Conservation (phyloP, 2,797 vertebrate genomes). For the Halcyon leucocephala region DNA sequence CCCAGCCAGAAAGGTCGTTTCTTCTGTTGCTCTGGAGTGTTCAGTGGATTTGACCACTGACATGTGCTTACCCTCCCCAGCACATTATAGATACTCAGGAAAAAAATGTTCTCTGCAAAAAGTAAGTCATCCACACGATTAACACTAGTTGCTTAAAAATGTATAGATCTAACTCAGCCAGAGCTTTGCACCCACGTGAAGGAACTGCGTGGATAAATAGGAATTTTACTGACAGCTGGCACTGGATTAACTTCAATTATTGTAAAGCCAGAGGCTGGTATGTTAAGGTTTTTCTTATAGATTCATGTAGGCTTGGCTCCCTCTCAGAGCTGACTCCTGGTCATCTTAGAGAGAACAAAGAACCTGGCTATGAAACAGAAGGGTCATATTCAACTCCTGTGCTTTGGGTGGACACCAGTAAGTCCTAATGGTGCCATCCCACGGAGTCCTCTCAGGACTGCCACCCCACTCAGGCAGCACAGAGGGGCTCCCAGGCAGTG, state of each 20-base stretch:
- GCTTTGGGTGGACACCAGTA: background rate
- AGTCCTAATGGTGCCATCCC: background rate
- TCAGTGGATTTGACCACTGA: background rate
- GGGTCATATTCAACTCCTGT: background rate
- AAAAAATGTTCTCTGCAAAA: background rate
- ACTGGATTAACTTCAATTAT: background rate
- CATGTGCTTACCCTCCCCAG: background rate
- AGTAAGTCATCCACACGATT: background rate
- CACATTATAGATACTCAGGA: background rate
- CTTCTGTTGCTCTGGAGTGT: background rate
- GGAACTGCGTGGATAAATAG: background rate
- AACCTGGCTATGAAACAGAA: background rate
- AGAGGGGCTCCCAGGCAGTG: background rate
- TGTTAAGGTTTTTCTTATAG: background rate
- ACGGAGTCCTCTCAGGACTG: background rate
- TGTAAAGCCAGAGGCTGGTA: background rate
- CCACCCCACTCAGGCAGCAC: background rate
- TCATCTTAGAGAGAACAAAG: background rate
- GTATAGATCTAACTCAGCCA: background rate
- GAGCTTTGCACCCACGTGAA: background rate
- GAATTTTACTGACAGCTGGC: background rate
- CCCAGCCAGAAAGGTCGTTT: background rate
- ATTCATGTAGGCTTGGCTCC: background rate
- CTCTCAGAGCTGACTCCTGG: background rate
- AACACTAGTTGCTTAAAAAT: background rate